A percentile compares a stretch with the other conserved stretches of the same genome.
Conservation (phyloP, 2,113 vertebrate genomes). For the Smithornis capensis region DNA sequence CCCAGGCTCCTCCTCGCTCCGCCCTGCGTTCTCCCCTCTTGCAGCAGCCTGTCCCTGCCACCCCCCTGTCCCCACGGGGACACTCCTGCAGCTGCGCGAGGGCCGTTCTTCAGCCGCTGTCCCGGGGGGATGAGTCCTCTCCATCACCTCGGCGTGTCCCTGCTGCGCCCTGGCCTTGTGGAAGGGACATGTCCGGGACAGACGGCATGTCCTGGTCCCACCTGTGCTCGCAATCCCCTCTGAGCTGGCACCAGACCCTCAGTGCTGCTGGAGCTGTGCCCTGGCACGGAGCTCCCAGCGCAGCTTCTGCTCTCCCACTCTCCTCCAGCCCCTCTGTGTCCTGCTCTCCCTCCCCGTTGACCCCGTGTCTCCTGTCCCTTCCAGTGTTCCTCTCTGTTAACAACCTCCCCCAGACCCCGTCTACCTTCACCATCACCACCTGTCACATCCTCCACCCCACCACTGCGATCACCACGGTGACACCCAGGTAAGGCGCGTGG, state of each 20-base stretch:
- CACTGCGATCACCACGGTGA: constrained; percentile 73
- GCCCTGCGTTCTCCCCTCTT: accelerated
- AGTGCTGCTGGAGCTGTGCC: background rate
- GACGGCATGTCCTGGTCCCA: background rate
- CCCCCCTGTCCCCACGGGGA: accelerated
- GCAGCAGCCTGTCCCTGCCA: background rate
- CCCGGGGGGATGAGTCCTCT: accelerated
- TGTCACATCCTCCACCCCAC: constrained; percentile 80
- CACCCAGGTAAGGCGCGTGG: constrained; percentile 75
- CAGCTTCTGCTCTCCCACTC: background rate
- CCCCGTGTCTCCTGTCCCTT: constrained; percentile 64
- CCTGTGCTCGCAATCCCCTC: background rate
- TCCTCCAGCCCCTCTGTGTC: too few relatives aligned
- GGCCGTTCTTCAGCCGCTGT: background rate
- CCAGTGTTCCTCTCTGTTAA: constrained; percentile 79
- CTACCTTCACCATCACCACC: constrained; percentile 83
- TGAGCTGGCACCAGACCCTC: background rate
- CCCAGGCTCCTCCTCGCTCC: background rate
- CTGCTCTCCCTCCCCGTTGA: background rate
- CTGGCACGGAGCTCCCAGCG: background rate
- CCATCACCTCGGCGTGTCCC: accelerated
- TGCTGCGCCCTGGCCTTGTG: accelerated
- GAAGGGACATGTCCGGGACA: background rate
- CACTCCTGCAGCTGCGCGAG: background rate
- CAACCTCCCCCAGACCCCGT: constrained; percentile 79